These are phyloP conservation scores for Prunella strophiata DNA, from an alignment of 2,797 vertebrate species.

Conservation along the genomic window DNA sequence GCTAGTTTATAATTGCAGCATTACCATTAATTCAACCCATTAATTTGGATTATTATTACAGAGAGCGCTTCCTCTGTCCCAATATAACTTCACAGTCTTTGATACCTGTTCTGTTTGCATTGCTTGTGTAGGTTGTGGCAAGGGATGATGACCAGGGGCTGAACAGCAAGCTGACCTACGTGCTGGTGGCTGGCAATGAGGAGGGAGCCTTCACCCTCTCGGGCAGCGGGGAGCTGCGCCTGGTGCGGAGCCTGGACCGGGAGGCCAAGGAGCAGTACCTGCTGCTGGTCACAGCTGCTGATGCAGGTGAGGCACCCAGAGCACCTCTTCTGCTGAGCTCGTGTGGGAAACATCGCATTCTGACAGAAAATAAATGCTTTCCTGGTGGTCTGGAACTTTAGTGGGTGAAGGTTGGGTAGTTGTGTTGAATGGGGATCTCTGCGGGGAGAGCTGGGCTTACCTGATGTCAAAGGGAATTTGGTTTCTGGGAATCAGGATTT, in stretches of 20 bases:
- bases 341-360: fast-evolving
- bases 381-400: neutral
- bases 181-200: conserved; percentile 85
- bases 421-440: neutral
- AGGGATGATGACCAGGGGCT: conserved; percentile 91
- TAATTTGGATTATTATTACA: neutral
- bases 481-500: neutral
- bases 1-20: neutral
- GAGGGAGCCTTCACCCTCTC: conserved; percentile 88
- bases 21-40: neutral
- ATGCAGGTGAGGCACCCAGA: conserved; percentile 82
- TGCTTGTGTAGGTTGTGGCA: conserved; percentile 85
- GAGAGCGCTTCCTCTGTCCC: neutral
- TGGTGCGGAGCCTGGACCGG: conserved; percentile 88
- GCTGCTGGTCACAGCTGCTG: conserved; percentile 88
- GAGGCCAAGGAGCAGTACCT: conserved; percentile 84
- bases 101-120: neutral
- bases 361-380: neutral
- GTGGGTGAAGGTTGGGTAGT: neutral
- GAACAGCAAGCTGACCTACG: conserved; percentile 89
- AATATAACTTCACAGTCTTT: neutral
- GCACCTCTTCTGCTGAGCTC: neutral
- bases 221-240: conserved; percentile 85
- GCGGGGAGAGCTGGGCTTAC: neutral
- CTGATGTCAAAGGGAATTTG: neutral